Evolutionary conservation across 2,888 invertebrate species (phyloP).

Genomic region (Mimumesa dahlbomi): DNA sequence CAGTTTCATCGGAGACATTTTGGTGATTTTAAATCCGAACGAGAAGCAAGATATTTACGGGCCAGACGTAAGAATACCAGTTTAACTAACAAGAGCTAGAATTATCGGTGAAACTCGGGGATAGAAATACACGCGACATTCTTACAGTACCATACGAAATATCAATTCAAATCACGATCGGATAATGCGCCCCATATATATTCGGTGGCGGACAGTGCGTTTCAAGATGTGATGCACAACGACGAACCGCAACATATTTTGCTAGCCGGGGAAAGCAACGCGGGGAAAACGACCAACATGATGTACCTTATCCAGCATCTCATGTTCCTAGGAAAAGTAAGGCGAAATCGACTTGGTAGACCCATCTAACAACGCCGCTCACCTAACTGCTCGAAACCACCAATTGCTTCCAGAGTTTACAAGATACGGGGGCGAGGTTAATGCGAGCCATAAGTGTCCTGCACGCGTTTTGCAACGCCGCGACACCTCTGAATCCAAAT

Average conservation of each 20-base stretch:
- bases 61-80: conserved; percentile 83
- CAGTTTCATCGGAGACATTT: conserved; percentile 90
- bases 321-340: conserved; percentile 88
- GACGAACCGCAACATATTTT: conserved; percentile 92
- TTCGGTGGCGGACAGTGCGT: conserved; percentile 93
- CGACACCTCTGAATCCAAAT: conserved; percentile 91
- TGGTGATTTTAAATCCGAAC: conserved; percentile 91
- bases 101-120: no score
- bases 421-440: conserved; percentile 84
- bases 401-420: conserved; percentile 73
- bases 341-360: background rate
- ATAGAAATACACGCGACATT: background rate
- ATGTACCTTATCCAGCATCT: conserved; percentile 90
- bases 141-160: conserved; percentile 89
- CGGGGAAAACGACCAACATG: conserved; percentile 94
- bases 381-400: no score
- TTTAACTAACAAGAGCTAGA: background rate
- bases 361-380: background rate
- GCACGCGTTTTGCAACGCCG: conserved; percentile 91
- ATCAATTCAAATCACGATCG: conserved; percentile 91
- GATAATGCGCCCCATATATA: conserved; percentile 96
- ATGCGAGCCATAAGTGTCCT: conserved; percentile 87
- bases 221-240: conserved; percentile 94
- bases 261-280: conserved; percentile 93
- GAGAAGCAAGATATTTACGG: conserved; percentile 87